Base-by-base conservation (phyloP, 2,888 invertebrate genomes). In the Rhaphigaster nebulosa region DNA sequence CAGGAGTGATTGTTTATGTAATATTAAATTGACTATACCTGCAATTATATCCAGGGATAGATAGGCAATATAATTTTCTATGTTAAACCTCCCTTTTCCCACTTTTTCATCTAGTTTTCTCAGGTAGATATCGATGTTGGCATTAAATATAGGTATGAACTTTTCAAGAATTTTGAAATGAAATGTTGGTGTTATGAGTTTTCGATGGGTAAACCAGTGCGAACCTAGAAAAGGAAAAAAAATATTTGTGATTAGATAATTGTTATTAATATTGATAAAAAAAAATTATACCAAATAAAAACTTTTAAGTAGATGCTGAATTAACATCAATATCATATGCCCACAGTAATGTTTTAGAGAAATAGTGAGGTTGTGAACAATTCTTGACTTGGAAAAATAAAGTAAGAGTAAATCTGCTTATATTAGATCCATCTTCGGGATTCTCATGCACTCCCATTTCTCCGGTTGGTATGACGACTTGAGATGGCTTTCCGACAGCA, bases 11-110 rank as follows among this genome's bases (percentile, higher is more conserved):
- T 45, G 45, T 45, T 45, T 45, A 45, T 45, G 10, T 6, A 45
- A 45, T 6, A 45, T 45, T 45, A 6, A 4, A 45, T 10, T 45
- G 45, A 45, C 20, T 34, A 23, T 90, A 90, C 90, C 90, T 52
- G 90, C 90, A 50, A 90, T 90, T 50, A 90, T 90, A 52, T 90
- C 90, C 23, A 90, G n/a, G 2, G 90, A 52, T 18, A 90, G 65
- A 34, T 91, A 90, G 34, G 91, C 91, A 41, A 90, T 41, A 80
- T 70, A 76, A n/a, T 80, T 70, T 54, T 90, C 90, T 52, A 90
- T 90, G 18, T 90, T 90, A 38, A 90, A 90, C 23, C 50, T 52
- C 29, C 90, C 90, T 80, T 70, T 90, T 34, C 34, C 80, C 6
- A 52, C 90, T 80, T 90, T 80, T 80, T 70, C 38, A 38, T 90